A percentile compares a stretch with the other conserved stretches of the same genome.
Conservation (phyloP, 2,113 vertebrate species). For the Rhynchopsitta pachyrhyncha region DNA sequence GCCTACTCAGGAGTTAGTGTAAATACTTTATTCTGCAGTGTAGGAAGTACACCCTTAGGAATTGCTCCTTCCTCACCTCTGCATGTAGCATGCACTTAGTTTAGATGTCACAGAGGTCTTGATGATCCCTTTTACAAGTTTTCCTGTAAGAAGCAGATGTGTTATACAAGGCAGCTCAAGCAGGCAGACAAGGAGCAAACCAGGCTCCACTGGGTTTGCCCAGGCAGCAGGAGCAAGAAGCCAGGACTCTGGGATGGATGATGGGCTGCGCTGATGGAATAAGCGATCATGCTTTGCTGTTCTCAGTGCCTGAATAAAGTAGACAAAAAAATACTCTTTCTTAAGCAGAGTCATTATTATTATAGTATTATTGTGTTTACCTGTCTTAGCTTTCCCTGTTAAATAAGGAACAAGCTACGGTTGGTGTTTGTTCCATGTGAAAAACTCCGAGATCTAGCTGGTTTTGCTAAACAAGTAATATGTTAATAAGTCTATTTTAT, state of each 20-base stretch:
- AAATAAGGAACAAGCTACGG: background rate
- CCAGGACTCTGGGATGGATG: background rate
- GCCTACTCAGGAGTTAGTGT: background rate
- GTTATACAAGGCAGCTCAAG: background rate
- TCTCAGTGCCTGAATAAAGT: background rate
- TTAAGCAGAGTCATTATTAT: background rate
- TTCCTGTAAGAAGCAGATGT: background rate
- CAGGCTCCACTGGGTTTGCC: background rate
- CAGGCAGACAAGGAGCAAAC: background rate
- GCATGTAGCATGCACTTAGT: accelerated
- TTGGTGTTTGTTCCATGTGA: background rate
- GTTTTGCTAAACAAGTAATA: background rate
- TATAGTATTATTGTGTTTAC: background rate
- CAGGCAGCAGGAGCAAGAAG: background rate
- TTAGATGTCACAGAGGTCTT: background rate
- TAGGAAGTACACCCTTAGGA: background rate
- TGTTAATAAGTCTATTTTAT: background rate
- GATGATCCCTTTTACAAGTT: background rate
- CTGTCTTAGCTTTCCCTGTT: background rate
- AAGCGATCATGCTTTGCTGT: background rate
- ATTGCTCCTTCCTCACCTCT: background rate
- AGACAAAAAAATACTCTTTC: background rate
- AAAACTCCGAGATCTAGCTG: background rate
- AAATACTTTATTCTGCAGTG: background rate
- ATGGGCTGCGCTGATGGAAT: accelerated